phyloP scores from a whole-genome alignment of 1,140 invertebrate genomes.

The Drepana arcuata region DNA sequence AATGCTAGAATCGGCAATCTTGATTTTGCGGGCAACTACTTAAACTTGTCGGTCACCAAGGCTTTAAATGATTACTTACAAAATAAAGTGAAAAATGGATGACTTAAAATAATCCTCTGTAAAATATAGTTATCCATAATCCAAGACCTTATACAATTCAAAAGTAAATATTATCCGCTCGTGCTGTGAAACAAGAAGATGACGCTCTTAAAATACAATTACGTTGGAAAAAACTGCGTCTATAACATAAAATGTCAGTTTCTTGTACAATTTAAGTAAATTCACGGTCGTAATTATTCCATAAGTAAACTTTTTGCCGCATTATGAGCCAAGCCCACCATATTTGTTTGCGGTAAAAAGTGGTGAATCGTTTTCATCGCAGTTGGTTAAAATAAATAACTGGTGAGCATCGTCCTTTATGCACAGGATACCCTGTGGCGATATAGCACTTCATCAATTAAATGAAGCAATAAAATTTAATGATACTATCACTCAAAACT shows the following conservation, averaged over 20 bases:
- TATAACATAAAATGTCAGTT: conserved; percentile 10
- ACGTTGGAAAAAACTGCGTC: conserved; percentile 3
- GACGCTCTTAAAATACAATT: background rate
- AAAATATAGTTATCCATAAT: too few relatives aligned
- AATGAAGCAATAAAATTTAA: conserved; percentile 54
- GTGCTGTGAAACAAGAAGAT: too few relatives aligned
- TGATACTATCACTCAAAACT: conserved; percentile 36
- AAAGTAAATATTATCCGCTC: too few relatives aligned
- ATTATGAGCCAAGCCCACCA: conserved; percentile 14
- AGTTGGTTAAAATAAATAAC: conserved; percentile 26
- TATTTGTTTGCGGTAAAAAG: conserved; percentile 20
- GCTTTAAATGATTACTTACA: too few relatives aligned
- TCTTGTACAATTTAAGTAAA: conserved; percentile 13
- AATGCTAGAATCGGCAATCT: too few relatives aligned
- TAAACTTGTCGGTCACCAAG: too few relatives aligned
- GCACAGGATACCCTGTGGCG: conserved; percentile 2
- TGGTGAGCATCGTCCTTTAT: conserved; percentile 10
- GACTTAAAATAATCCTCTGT: too few relatives aligned
- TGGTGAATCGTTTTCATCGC: conserved; percentile 14
- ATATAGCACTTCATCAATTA: conserved; percentile 23
- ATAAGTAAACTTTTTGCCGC: conserved; percentile 4
- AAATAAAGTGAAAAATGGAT: too few relatives aligned
- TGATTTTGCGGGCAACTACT: too few relatives aligned
- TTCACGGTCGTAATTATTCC: conserved; percentile 9
- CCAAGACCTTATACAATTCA: too few relatives aligned